These are phyloP conservation scores for Bombycilla garrulus DNA, from an alignment of 2,113 vertebrate species.

Conservation along the genomic window DNA sequence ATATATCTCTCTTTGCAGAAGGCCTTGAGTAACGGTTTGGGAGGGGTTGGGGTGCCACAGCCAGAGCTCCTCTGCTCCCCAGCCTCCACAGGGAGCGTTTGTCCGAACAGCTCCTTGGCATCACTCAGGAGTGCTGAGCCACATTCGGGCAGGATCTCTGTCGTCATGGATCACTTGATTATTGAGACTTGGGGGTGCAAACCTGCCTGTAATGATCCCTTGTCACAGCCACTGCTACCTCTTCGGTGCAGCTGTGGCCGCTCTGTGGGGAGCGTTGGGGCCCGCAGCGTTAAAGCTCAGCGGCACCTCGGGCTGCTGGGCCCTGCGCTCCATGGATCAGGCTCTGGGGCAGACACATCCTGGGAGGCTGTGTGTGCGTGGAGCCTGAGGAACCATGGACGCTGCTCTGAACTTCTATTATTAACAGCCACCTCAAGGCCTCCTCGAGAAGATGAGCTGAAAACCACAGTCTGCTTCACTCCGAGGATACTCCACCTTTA, in stretches of 20 bases:
- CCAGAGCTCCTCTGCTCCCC: not conserved
- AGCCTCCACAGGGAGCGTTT: rapidly evolving
- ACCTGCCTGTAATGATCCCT: not conserved
- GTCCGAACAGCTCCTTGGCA: not conserved
- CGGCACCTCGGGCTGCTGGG: not conserved
- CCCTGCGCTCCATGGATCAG: not conserved
- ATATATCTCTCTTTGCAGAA: not conserved
- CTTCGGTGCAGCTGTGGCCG: rapidly evolving
- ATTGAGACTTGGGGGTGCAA: not conserved
- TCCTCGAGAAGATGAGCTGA: not conserved
- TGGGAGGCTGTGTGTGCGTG: not conserved
- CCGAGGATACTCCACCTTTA: not conserved
- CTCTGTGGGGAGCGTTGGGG: not conserved
- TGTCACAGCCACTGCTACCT: not conserved
- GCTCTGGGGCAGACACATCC: not conserved
- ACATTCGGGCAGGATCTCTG: rapidly evolving
- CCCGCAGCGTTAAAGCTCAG: not conserved
- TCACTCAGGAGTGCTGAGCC: not conserved
- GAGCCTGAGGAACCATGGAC: conserved; percentile 28
- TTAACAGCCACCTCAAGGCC: conserved; percentile 22
- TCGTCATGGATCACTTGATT: not conserved
- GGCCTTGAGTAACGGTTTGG: rapidly evolving
- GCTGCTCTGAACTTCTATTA: conserved; percentile 26
- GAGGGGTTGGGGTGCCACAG: not conserved
- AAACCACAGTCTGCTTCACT: not conserved